These are phyloP conservation scores for Tupaia chinensis DNA, from an alignment of 2,113 vertebrate genomes.

Conservation along the genomic window DNA sequence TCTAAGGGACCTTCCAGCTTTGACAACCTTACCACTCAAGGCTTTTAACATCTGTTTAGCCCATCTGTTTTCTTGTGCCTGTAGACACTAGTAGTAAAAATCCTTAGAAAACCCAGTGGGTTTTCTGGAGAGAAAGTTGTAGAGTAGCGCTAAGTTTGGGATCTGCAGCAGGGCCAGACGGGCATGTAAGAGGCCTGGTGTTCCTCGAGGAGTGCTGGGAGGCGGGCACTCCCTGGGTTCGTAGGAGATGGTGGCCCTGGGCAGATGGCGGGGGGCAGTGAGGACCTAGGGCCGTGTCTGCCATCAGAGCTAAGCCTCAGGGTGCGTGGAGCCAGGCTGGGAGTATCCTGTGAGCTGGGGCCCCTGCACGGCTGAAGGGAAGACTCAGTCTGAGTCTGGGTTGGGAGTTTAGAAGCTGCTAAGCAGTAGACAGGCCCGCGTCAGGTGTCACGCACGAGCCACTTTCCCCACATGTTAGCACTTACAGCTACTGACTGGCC, in stretches of 20 bases:
- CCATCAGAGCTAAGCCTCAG: not conserved
- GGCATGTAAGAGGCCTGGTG: not conserved
- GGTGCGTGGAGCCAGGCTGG: not conserved
- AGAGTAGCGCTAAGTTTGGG: constrained; percentile 2
- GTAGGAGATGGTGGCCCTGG: not conserved
- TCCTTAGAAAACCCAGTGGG: constrained; percentile 55
- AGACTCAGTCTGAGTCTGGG: not conserved
- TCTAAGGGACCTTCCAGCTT: constrained; percentile 47
- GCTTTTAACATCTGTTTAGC: constrained; percentile 63
- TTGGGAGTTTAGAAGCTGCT: not conserved
- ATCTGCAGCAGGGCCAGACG: not conserved
- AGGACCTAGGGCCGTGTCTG: not conserved
- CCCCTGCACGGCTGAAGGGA: not conserved
- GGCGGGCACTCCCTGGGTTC: not conserved
- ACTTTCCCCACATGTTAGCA: not conserved
- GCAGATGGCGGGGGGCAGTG: not conserved
- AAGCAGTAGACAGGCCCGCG: not conserved
- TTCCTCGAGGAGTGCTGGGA: not conserved
- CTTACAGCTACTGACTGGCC: not conserved
- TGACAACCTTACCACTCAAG: not conserved
- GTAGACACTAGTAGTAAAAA: constrained; percentile 49
- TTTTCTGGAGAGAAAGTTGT: not conserved
- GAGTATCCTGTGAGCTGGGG: not conserved
- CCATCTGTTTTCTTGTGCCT: constrained; percentile 64
- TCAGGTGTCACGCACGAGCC: not conserved